Evolutionary conservation across 2,888 invertebrate genomes (phyloP).

Genomic region (Cryptosula pallasiana): DNA sequence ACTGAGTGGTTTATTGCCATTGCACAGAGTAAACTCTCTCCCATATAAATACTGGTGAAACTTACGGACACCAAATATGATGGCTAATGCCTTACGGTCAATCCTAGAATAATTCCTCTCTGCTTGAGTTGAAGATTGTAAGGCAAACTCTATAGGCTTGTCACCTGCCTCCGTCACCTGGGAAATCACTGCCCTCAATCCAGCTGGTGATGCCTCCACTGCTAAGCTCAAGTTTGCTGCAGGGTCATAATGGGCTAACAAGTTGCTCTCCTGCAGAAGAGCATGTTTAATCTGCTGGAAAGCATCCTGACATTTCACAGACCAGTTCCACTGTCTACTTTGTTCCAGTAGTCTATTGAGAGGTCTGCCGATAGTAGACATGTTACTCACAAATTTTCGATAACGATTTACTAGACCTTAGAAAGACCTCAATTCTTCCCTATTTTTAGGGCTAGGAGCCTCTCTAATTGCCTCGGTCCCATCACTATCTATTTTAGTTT

Average conservation of each 20-base stretch:
- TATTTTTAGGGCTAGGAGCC: not conserved
- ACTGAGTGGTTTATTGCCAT: not conserved
- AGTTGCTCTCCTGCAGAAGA: not conserved
- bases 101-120: not conserved
- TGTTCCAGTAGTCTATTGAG: not conserved
- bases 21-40: not conserved
- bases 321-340: not conserved
- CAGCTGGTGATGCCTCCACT: not conserved
- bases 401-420: not conserved
- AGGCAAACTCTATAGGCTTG: not conserved
- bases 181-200: not conserved
- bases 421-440: not conserved
- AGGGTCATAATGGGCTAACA: not conserved
- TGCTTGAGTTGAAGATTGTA: not conserved
- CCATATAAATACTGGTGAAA: not conserved
- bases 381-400: not conserved
- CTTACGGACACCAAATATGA: not conserved
- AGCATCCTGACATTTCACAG: not conserved
- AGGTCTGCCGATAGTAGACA: not conserved
- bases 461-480: not conserved
- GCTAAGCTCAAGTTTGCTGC: not conserved
- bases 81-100: not conserved
- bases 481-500: not conserved
- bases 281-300: not conserved
- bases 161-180: not conserved